Evolutionary conservation across 2,113 vertebrate species (phyloP), one percentile per base, ranked within the genome.

Genomic region (Ondatra zibethicus): DNA sequence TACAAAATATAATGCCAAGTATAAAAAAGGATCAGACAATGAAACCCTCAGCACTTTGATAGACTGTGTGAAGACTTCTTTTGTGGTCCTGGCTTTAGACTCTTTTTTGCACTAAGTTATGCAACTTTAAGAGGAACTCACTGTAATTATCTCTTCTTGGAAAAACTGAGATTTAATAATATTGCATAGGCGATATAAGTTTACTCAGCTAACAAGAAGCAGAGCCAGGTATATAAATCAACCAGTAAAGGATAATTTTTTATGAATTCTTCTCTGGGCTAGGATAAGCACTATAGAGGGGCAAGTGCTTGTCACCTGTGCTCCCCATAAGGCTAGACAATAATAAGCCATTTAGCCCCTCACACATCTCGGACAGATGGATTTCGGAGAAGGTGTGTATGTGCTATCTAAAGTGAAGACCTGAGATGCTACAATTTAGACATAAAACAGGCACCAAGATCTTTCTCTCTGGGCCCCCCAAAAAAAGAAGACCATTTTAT

Each of bases 151-250:
- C 36, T 66, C 19, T 76, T 19, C 88, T 58, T n/a, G 91, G 82
- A 86, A 94, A 94, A 93, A 91, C n/a, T 21, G 80, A 93, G 50
- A 82, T 17, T 80, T 58, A 31, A 29, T n/a, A 7, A 66, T 78
- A 6, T 91, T 91, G 80, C n/a, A 8, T 84, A 93, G 73, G 4
- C 8, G 72, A 45, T 96, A 39, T 65, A 92, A 55, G 36, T 39
- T 92, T 89, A 96, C 17, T 33, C 11, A 50, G 50, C 52, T 58
- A 76, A 23, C 65, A 77, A 86, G n/a, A n/a, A 29, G 17, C 76
- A 95, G 42, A 82, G 50, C 33, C 12, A 84, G 89, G 45, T 58
- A 68, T 89, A 63, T 42, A 88, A 80, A 58, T 33, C 29, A 80
- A 55, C 14, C n/a, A 52, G 42, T 50, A 36, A 36, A 36, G 25